Percentiles rank a stretch among this genome's conserved stretches.
Conservation (phyloP, 2,888 invertebrate species). For the Hermodice carunculata region DNA sequence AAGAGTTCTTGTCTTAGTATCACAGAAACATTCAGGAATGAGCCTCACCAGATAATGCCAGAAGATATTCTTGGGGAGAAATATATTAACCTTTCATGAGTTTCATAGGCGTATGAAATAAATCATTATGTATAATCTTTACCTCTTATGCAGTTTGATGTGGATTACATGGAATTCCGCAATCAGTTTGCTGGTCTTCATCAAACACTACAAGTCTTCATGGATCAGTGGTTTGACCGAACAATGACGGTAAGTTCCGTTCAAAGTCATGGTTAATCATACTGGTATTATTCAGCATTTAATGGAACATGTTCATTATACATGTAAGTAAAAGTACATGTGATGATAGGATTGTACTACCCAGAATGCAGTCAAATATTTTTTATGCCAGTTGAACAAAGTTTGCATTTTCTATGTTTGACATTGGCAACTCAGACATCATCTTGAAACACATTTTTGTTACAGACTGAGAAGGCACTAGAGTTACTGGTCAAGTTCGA, state of each 20-base stretch:
- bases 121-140: neutral
- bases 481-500: constrained; percentile 68
- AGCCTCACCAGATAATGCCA: no score
- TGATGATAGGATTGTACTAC: no score
- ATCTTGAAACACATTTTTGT: neutral
- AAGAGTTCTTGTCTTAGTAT: no score
- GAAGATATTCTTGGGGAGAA: no score
- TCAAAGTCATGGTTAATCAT: no score
- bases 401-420: neutral
- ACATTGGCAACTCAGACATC: neutral
- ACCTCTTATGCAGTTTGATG: constrained; percentile 77
- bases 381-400: neutral
- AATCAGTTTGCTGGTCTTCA: constrained; percentile 77
- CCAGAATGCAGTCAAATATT: no score
- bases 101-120: no score
- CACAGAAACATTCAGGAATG: no score
- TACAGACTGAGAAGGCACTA: constrained; percentile 68
- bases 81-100: no score
- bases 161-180: constrained; percentile 86
- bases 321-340: no score
- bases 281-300: no score
- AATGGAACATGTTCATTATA: no score
- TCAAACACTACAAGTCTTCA: constrained; percentile 75
- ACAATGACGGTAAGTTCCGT: constrained; percentile 62
- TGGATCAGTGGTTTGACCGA: constrained; percentile 72